Evolutionary conservation across 2,797 vertebrate genomes (phyloP), one percentile per base, ranked within the genome.

Genomic region (Pseudochirops cupreus): DNA sequence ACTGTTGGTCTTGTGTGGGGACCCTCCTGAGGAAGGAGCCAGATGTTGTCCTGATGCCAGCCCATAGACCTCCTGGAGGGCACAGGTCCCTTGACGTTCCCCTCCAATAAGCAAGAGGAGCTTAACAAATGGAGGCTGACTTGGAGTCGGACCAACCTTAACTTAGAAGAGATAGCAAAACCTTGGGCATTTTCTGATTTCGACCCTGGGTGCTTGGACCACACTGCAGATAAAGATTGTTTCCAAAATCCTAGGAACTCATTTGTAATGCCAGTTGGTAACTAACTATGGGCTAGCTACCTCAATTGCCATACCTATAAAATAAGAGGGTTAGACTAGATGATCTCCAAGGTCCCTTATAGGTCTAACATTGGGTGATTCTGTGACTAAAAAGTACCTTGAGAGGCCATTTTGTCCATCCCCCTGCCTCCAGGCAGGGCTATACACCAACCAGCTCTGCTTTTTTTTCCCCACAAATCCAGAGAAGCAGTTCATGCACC

Each of bases 361-460:
- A 46, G n/a, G n/a, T 39, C 67, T 82, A 87, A 87, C 39, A 87
- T 26, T 50, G 39, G 39, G 3, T 87, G 39, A 87, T 87, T 87
- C 74, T 26, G 74, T 87, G 74, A 93, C 29, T 92, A 24, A 13
- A 94, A 96, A 24, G 54, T n/a, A 95, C 57, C 90, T 96, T 95
- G 94, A 97, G 96, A 97, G 29, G 90, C 39, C n/a, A 94, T 54
- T 26, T 52, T 94, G 28, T 56, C 57, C 58, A 57, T 89, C 94
- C 9, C 39, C 7, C 74, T 46, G 21, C 39, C 39, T 87, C 24
- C 74, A 26, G 21, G 74, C 21, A 87, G 67, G 39, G 67, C 18
- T 82, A 82, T 2, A 24, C 7, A 82, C 18, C n/a, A 39, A 82
- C 21, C 67, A 82, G 18, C 50, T n/a, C 62, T 87, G 74, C 24